Conservation (phyloP, 2,113 vertebrate genomes). For the Gambusia holbrooki region DNA sequence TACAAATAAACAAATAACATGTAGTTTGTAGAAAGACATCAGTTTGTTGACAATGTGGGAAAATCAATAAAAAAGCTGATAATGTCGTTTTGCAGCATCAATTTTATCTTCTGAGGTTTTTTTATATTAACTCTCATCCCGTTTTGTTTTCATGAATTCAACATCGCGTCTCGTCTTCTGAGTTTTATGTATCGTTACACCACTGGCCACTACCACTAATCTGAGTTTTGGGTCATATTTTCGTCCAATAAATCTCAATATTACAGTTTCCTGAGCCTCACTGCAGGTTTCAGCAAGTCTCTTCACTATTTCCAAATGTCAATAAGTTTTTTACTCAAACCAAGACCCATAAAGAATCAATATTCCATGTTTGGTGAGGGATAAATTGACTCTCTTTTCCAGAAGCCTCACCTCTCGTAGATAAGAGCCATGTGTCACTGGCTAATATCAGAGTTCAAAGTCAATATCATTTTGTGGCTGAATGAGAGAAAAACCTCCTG, state of each 20-base stretch:
- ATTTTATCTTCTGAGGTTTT: too few species aligned
- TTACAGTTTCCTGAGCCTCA: neutral
- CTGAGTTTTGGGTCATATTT: constrained; percentile 2
- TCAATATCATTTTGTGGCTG: constrained; percentile 2
- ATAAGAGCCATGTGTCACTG: constrained; percentile 6
- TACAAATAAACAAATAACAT: too few species aligned
- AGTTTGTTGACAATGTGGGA: too few species aligned
- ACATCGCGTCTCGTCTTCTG: too few species aligned
- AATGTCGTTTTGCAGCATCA: too few species aligned
- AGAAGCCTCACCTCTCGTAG: constrained; percentile 12
- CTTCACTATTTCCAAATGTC: neutral
- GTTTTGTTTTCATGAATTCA: too few species aligned
- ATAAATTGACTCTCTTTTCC: constrained; percentile 2
- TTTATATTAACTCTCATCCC: too few species aligned
- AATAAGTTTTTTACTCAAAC: neutral
- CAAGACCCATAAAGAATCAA: neutral
- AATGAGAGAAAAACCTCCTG: constrained; percentile 2
- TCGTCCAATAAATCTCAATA: neutral
- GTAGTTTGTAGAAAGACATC: too few species aligned
- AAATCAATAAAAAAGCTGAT: too few species aligned
- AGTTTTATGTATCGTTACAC: too few species aligned
- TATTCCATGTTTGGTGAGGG: constrained; percentile 15
- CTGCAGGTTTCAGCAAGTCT: neutral
- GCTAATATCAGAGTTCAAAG: constrained; percentile 2
- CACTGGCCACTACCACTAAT: neutral